Conservation (phyloP, 2,113 vertebrate species). For the Hyaena hyaena region DNA sequence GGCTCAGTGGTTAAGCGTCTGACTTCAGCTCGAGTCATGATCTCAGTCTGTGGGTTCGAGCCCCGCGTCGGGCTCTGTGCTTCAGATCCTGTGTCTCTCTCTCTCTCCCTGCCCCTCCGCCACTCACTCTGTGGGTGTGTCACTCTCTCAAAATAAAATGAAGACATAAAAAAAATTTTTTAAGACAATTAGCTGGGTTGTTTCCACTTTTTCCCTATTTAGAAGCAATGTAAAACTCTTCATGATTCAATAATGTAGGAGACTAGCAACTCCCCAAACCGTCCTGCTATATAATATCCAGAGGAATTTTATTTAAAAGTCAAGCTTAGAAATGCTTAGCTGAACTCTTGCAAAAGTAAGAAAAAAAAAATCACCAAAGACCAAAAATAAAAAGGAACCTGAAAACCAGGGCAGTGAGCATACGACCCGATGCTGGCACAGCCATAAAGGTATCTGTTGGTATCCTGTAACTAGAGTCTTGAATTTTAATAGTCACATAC, state of each 20-base stretch:
- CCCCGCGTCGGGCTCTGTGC: too few species aligned
- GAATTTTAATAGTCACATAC: not conserved
- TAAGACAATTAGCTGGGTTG: too few species aligned
- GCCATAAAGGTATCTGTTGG: not conserved
- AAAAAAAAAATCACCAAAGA: not conserved
- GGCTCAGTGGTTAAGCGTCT: too few species aligned
- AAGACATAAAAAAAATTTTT: too few species aligned
- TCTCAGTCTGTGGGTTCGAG: too few species aligned
- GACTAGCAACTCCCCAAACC: not conserved
- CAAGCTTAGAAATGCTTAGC: constrained; percentile 15
- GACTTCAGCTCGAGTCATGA: too few species aligned
- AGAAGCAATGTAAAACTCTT: not conserved
- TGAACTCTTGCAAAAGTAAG: constrained; percentile 15
- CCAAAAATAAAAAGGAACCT: not conserved
- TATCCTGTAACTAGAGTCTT: not conserved
- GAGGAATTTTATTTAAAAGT: not conserved
- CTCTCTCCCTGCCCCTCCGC: too few species aligned
- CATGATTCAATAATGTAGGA: not conserved
- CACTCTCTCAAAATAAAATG: too few species aligned
- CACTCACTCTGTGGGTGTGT: fast-evolving
- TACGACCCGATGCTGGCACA: not conserved
- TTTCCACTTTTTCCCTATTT: not conserved
- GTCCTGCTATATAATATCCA: not conserved
- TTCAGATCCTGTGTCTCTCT: too few species aligned
- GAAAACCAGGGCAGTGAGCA: not conserved